Base-by-base conservation (phyloP, 2,113 vertebrate species). In the Eclectus roratus region DNA sequence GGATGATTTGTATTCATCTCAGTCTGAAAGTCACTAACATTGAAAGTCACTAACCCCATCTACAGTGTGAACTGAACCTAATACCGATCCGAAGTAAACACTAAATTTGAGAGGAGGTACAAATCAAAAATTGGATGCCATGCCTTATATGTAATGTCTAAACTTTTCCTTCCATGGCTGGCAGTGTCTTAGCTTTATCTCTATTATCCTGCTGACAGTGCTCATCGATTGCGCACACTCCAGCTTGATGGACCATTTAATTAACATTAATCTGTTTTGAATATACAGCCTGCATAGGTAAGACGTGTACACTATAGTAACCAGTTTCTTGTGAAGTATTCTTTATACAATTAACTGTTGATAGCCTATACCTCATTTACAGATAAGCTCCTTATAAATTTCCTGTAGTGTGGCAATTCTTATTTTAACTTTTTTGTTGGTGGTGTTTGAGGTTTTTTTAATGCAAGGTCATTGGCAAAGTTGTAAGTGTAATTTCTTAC, bases 181-280 rank as follows among this genome's bases (percentile, higher is more conserved):
- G 85, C 76, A 88, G 39, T 85, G 44, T 91, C 85, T 94, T 91
- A 95, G 85, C 96, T 97, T 95, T 94, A 91, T 96, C 96, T 96
- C 93, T 96, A 92, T 96, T 97, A 96, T 53, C 47, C 52, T 93
- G 85, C 93, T 93, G 95, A 90, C 92, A 86, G 92, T 64, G 52
- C 55, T 94, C 88, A 96, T 84, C n/a, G 85, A 90, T 95, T 97
- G 86, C 91, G 82, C 93, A 89, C 33, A 70, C 55, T 88, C 72
- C 44, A 86, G 82, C 90, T 90, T 96, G 96, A 94, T 46, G 85
- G 96, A 85, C 95, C 95, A 96, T 94, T 96, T 96, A 96, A 97
- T 97, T 96, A 96, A 94, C 93, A 96, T 97, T 96, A 96, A 96
- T 96, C 82, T 96, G 94, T 91, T 96, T 94, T 96, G 90, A 93